Evolutionary conservation across 2,797 vertebrate genomes (phyloP).

Genomic region (Artibeus lituratus): DNA sequence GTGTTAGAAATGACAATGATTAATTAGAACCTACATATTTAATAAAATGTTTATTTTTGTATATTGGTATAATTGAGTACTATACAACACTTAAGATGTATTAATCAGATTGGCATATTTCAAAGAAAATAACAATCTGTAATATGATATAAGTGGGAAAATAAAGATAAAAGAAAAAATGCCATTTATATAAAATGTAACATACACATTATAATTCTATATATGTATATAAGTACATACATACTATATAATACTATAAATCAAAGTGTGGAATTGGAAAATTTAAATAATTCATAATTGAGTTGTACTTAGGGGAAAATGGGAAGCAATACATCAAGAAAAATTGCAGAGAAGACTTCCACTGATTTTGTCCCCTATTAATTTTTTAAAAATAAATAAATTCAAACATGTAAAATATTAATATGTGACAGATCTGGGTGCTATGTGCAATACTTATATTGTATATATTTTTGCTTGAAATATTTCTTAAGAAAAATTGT

Average conservation of each 20-base stretch:
- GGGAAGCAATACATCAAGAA: not conserved
- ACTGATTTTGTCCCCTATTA: not conserved
- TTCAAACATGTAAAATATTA: not conserved
- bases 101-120: not conserved
- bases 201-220: not conserved
- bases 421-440: not conserved
- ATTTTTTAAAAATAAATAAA: not conserved
- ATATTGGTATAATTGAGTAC: not conserved
- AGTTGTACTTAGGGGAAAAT: not conserved
- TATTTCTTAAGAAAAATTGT: not conserved
- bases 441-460: not conserved
- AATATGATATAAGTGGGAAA: not conserved
- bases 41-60: not conserved
- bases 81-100: not conserved
- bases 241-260: not conserved
- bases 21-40: not conserved
- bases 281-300: not conserved
- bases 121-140: not conserved
- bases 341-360: not conserved
- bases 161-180: not conserved
- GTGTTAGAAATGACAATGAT: not conserved
- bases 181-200: not conserved
- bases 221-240: rapidly evolving
- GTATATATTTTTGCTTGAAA: not conserved
- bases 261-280: not conserved